A percentile compares a stretch with the other conserved stretches of the same genome.
Conservation (phyloP, 2,888 invertebrate species). For the Macaria notata region DNA sequence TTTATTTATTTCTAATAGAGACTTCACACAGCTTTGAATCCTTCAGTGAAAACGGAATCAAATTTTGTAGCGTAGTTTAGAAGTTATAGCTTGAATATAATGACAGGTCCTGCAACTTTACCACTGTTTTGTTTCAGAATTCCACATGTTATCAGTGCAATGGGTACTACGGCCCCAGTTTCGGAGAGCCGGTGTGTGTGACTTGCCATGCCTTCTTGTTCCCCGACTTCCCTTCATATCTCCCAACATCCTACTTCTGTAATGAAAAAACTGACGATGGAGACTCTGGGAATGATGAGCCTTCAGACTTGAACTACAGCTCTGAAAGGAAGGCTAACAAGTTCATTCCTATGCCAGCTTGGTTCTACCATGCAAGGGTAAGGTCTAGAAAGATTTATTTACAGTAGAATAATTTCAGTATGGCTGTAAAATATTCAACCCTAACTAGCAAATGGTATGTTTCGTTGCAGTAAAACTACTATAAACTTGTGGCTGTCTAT, state of each 20-base stretch:
- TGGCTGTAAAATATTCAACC: too few relatives aligned
- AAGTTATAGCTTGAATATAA: background rate
- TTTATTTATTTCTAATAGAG: too few relatives aligned
- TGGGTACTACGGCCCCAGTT: constrained; percentile 96
- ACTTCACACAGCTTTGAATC: too few relatives aligned
- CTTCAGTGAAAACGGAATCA: too few relatives aligned
- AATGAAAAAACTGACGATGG: constrained; percentile 90
- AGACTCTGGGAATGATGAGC: constrained; percentile 97
- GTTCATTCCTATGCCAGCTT: constrained; percentile 58
- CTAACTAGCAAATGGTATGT: too few relatives aligned
- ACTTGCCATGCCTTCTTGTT: constrained; percentile 97
- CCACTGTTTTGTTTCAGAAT: constrained; percentile 77
- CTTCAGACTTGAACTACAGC: constrained; percentile 85
- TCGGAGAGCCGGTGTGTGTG: constrained; percentile 94
- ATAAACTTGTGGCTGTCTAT: too few relatives aligned
- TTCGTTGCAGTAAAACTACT: too few relatives aligned
- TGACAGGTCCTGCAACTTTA: too few relatives aligned
- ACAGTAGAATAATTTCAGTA: too few relatives aligned
- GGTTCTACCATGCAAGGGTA: constrained; percentile 62
- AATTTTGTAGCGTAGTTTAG: background rate
- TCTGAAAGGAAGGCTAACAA: constrained; percentile 73
- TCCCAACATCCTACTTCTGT: constrained; percentile 73
- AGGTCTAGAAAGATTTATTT: constrained; percentile 26
- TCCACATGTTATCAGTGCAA: constrained; percentile 91
- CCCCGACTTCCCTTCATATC: constrained; percentile 86